phyloP scores from a whole-genome alignment of 2,113 vertebrate genomes.

The Microtus richardsoni region DNA sequence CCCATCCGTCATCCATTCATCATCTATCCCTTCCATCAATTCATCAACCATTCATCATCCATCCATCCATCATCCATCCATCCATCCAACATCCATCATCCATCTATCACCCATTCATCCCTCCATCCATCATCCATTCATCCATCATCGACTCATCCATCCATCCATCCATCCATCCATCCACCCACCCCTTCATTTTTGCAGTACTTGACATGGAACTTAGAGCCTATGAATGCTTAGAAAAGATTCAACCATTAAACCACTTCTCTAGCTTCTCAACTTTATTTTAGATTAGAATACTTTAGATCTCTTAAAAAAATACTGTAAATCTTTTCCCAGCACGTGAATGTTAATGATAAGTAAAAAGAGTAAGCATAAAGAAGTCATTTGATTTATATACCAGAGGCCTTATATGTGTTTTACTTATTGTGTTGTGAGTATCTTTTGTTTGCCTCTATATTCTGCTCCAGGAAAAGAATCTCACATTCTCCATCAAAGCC shows the following conservation, averaged over 20 bases:
- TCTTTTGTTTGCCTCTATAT: neutral
- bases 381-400: neutral
- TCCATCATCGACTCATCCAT: no score
- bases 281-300: neutral
- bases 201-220: neutral
- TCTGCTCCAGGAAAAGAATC: neutral
- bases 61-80: no score
- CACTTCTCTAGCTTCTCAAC: neutral
- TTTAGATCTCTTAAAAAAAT: neutral
- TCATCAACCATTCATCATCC: no score
- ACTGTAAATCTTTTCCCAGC: neutral
- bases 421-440: neutral
- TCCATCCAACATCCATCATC: no score
- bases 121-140: neutral
- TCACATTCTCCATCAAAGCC: neutral
- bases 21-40: no score
- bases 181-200: neutral
- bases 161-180: no score
- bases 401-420: neutral
- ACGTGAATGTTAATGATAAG: neutral
- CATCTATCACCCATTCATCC: neutral
- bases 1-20: no score
- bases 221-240: neutral
- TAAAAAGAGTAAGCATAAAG: neutral
- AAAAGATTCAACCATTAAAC: neutral